Evolutionary conservation across 2,113 vertebrate genomes (phyloP).

Genomic region (Oncorhynchus clarkii): DNA sequence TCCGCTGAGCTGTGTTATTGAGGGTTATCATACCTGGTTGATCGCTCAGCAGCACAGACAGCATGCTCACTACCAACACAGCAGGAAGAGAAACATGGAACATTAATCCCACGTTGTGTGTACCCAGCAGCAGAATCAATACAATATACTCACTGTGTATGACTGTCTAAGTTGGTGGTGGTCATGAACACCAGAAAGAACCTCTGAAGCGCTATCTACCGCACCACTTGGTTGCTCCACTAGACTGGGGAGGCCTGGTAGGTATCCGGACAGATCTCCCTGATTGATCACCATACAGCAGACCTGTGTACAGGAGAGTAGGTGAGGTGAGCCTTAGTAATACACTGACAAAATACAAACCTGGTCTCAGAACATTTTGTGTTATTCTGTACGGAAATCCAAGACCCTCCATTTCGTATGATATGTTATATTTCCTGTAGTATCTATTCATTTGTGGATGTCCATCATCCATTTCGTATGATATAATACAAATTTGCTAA

Average conservation of each 20-base stretch:
- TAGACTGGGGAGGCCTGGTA: neutral
- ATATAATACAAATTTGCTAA: too few species aligned
- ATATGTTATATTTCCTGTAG: too few species aligned
- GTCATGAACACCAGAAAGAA: too few species aligned
- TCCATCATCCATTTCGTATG: too few species aligned
- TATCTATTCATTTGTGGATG: too few species aligned
- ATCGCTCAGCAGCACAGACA: constrained; percentile 24
- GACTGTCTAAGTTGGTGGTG: neutral
- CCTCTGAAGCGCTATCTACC: neutral
- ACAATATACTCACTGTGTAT: neutral
- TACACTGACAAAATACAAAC: too few species aligned
- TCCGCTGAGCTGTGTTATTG: constrained; percentile 23
- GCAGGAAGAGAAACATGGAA: constrained; percentile 3
- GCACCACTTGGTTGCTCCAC: neutral
- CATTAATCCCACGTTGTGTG: constrained; percentile 7
- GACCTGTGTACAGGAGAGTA: neutral
- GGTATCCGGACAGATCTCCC: neutral
- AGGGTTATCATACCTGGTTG: constrained; percentile 33
- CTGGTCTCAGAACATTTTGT: too few species aligned
- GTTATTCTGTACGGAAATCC: too few species aligned
- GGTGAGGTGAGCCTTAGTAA: neutral
- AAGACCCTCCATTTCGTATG: too few species aligned
- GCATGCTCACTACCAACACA: constrained; percentile 1
- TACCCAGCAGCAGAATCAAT: neutral
- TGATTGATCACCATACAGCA: neutral